Base-by-base conservation (phyloP, 2,888 invertebrate species). In the Endotricha flammealis region DNA sequence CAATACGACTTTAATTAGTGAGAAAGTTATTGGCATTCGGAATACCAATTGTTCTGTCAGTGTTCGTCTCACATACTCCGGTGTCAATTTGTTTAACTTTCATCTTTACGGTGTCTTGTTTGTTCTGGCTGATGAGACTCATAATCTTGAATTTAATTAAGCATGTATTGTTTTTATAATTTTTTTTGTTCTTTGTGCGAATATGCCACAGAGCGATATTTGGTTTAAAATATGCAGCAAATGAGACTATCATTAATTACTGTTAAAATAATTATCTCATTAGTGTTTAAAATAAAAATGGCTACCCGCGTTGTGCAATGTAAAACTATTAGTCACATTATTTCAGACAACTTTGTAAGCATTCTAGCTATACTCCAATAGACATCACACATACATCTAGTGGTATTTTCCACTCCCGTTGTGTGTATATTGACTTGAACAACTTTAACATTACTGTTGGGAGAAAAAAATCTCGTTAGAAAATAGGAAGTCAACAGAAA, bases 381-480 rank as follows among this genome's bases (percentile, higher is more conserved):
- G 23, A 12, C 24, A 32, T 25, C 32, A 28, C 16, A 14, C n/a
- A 11, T 36, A 50, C 51, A n/a, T n/a, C n/a, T 53, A 44, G 50
- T 61, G 57, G 65, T 53, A 66, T 65, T 76, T 77, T 73, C 72
- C 66, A 72, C 50, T 64, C 48, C 53, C 49, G 57, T 50, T 49
- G 42, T 44, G 38, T 50, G 50, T 51, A 54, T 44, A 56, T 53
- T 53, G 60, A 63, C 55, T 59, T 59, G 57, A 60, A 56, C 63
- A 57, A 57, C 57, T 54, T 43, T 38, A 41, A 35, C 47, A 53
- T 45, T 57, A 53, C 52, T 57, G 57, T 56, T 50, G 50, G 53
- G 61, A 64, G 64, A 64, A 69, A 75, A 78, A 78, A 75, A 83
- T 72, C 80, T 79, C 57, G 83, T 85, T 83, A 81, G 85, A 85